Percentiles rank a stretch among this genome's conserved stretches.
These are phyloP conservation scores for Diachrysia chrysitis DNA, from an alignment of 2,888 invertebrate genomes.

Conservation along the genomic window DNA sequence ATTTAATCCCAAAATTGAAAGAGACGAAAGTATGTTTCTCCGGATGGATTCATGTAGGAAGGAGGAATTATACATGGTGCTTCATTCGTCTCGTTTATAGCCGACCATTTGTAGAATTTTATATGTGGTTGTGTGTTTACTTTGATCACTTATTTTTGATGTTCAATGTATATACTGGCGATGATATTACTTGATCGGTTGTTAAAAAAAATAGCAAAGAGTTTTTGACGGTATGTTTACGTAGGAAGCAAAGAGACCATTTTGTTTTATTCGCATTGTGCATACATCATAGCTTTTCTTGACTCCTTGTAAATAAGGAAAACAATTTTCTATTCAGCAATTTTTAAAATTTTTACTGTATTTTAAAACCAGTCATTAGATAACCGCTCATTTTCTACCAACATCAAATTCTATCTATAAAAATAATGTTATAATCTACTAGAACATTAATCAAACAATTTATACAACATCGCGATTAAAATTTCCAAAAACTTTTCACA, in stretches of 20 bases:
- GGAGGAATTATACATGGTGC: conserved; percentile 58
- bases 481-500: not conserved
- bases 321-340: not conserved
- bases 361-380: no score
- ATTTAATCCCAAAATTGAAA: conserved; percentile 14
- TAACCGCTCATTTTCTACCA: no score
- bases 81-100: conserved; percentile 61
- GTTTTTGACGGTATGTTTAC: no score
- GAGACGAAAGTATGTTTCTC: conserved; percentile 31
- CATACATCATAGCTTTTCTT: no score
- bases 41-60: conserved; percentile 51
- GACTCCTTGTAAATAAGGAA: no score
- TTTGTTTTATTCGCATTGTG: not conserved
- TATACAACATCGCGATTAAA: not conserved
- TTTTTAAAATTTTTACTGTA: not conserved
- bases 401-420: not conserved
- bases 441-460: conserved; percentile 3
- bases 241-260: no score
- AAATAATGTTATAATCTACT: not conserved
- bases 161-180: not conserved
- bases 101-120: conserved; percentile 51
- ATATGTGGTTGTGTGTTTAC: conserved; percentile 41
- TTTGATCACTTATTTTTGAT: conserved; percentile 18
- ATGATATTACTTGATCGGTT: no score
- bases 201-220: no score